Evolutionary conservation across 2,113 vertebrate genomes (phyloP).

Genomic region (Tachycineta bicolor): DNA sequence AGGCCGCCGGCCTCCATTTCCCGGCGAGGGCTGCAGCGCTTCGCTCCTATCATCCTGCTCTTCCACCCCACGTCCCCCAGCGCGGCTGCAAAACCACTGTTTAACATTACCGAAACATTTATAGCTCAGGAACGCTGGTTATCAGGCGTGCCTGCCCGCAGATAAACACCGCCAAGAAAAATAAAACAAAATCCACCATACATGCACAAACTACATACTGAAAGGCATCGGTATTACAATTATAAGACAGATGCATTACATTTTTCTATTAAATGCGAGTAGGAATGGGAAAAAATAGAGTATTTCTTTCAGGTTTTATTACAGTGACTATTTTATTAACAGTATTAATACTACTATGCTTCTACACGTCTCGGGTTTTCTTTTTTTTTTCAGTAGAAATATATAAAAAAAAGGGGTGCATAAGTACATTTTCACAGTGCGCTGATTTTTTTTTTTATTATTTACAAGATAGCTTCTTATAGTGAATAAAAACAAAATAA

Average conservation of each 20-base stretch:
- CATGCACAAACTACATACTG: background rate
- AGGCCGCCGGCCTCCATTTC: conserved; percentile 61
- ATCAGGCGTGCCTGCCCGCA: background rate
- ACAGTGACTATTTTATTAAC: conserved; percentile 80
- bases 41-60: background rate
- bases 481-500: conserved; percentile 79
- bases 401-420: conserved; percentile 77
- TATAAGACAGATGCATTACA: background rate
- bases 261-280: background rate
- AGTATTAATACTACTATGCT: conserved; percentile 70
- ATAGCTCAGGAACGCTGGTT: conserved; percentile 26
- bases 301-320: conserved; percentile 70
- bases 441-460: conserved; percentile 74
- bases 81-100: conserved; percentile 31
- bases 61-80: background rate
- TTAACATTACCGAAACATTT: conserved; percentile 57
- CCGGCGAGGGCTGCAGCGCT: background rate
- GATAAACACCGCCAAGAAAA: conserved; percentile 17
- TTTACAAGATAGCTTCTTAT: conserved; percentile 83
- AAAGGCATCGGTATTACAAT: conserved; percentile 33
- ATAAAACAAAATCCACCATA: background rate
- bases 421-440: conserved; percentile 84
- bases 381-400: conserved; percentile 75
- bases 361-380: conserved; percentile 73
- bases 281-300: conserved; percentile 55